Conservation (phyloP, 2,797 vertebrate genomes). For the Scolopax rusticola region DNA sequence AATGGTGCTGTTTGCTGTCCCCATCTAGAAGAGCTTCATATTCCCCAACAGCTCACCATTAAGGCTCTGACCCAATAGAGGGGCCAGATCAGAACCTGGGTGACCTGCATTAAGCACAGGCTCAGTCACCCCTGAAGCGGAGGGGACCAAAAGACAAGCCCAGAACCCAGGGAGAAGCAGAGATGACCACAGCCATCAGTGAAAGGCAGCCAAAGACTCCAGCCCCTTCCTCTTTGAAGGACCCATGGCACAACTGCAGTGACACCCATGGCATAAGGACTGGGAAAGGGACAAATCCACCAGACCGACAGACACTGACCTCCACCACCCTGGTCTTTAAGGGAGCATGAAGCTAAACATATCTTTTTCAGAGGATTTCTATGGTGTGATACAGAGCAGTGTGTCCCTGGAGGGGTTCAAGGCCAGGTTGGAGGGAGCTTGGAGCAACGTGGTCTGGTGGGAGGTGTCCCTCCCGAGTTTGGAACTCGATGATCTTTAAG, state of each 20-base stretch:
- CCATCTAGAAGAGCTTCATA: neutral
- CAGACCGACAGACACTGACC: fast-evolving
- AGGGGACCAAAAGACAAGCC: neutral
- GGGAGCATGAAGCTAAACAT: neutral
- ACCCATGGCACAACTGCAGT: neutral
- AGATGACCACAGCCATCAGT: fast-evolving
- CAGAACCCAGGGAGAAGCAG: fast-evolving
- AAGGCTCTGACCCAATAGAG: neutral
- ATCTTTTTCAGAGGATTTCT: neutral
- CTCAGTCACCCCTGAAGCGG: fast-evolving
- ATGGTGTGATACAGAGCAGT: fast-evolving
- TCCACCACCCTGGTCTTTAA: neutral
- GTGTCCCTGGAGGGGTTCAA: no score
- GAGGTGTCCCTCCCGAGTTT: no score
- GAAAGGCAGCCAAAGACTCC: neutral
- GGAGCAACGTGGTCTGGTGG: no score
- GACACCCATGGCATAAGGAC: fast-evolving
- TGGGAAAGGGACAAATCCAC: neutral
- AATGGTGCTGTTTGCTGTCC: neutral
- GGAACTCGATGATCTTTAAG: no score
- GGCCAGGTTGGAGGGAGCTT: no score
- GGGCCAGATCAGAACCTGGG: neutral
- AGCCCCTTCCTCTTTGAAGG: neutral
- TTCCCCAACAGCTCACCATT: neutral
- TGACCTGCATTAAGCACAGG: fast-evolving